Base-by-base conservation (phyloP, 2,113 vertebrate species). In the Danio rerio region DNA sequence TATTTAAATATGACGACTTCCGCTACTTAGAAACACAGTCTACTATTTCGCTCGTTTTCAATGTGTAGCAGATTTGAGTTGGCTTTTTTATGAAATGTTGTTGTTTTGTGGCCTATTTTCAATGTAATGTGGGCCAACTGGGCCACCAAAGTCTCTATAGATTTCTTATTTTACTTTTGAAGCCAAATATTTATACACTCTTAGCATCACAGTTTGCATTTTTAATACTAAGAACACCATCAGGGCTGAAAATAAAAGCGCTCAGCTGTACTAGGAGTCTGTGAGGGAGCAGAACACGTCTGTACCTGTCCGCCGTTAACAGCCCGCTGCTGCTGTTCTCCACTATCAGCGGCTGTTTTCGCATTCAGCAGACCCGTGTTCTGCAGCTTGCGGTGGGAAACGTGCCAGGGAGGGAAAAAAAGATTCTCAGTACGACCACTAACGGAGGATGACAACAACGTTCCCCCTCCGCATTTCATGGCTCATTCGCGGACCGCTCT, bases 391-490 rank as follows among this genome's bases (percentile, higher is more conserved):
- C 20, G 3, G 59, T 45, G 59, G 75, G 75, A 78, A 63, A 18
- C 16, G 18, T 78, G 75, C 58, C 75, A 62, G 59, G 59, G 58
- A 31, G 31, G 31, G 31, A 31, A 31, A 31, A 31, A 31, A 78
- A 40, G 63, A 63, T 78, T 82, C 80, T 76, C 81, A 74, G 75
- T 80, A 76, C 74, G 84, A 65, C 71, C 78, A 18, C 81, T 86
- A 66, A 83, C 72, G 79, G 71, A 83, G 82, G 73, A 86, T 69
- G 81, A 86, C 85, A 77, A 72, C 78, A 74, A 45, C 74, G 49
- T n/a, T 79, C 52, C 79, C 21, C 15, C 16, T 62, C 70, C 9
- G 59, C 82, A 80, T 83, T 86, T 86, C 85, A 83, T 76, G 69
- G 77, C 69, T 18, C 72, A 68, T 68, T 77, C 78, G 10, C 21